These are phyloP conservation scores for Deroptyus accipitrinus DNA, from an alignment of 2,113 vertebrate species.

Conservation along the genomic window DNA sequence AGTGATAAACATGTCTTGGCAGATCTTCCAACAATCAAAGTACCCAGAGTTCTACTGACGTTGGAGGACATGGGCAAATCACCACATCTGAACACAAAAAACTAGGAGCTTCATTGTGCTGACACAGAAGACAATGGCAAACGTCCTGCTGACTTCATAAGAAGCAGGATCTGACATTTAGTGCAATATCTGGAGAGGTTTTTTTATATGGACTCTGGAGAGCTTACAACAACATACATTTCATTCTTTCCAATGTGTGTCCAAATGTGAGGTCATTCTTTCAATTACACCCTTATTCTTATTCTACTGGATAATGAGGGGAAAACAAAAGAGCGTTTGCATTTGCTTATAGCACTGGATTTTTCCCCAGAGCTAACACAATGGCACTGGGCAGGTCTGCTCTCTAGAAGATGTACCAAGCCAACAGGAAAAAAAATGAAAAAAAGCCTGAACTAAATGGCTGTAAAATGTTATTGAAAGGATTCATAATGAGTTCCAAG, in stretches of 20 bases:
- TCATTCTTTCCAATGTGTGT: slow-evolving; percentile 23
- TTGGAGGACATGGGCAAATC: background rate
- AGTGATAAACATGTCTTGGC: background rate
- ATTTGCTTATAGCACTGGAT: slow-evolving; percentile 39
- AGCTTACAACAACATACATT: slow-evolving; percentile 12
- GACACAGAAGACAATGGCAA: slow-evolving; percentile 34
- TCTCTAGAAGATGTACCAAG: slow-evolving; percentile 37
- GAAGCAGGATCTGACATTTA: slow-evolving; percentile 19
- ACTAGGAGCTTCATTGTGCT: background rate
- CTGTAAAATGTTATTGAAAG: slow-evolving; percentile 60
- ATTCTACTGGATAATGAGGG: background rate
- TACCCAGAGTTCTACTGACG: background rate
- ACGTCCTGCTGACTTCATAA: background rate
- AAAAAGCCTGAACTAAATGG: background rate
- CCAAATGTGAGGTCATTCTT: slow-evolving; percentile 37
- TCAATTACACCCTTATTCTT: slow-evolving; percentile 41
- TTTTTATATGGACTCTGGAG: background rate
- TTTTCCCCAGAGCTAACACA: slow-evolving; percentile 28
- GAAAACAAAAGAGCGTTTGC: slow-evolving; percentile 31
- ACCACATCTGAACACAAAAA: background rate
- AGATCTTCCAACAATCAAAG: background rate
- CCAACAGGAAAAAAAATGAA: background rate
- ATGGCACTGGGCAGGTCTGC: slow-evolving; percentile 33
- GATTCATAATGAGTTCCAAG: slow-evolving; percentile 25
- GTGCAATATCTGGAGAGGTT: background rate